These are phyloP conservation scores for Larimichthys polyactis DNA, from an alignment of 2,113 vertebrate genomes.

Conservation along the genomic window DNA sequence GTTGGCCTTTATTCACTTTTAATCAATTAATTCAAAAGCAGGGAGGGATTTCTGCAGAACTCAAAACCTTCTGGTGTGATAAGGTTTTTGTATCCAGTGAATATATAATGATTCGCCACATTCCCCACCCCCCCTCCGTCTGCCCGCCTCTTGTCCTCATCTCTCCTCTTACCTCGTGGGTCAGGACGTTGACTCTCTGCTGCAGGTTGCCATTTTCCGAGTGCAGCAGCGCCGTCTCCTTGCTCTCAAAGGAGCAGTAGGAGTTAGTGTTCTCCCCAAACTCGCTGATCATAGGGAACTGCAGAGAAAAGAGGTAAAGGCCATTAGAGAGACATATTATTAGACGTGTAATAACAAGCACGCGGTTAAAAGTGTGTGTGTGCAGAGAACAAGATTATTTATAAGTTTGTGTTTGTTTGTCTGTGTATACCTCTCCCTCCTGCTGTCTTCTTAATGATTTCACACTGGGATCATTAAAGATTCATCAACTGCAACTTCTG, in stretches of 20 bases:
- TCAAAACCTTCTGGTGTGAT: slow-evolving; percentile 4
- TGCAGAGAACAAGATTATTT: not conserved
- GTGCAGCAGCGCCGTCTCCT: slow-evolving; percentile 93
- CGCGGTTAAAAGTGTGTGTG: not conserved
- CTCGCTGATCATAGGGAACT: slow-evolving; percentile 95
- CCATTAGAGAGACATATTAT: not conserved
- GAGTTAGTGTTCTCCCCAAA: slow-evolving; percentile 92
- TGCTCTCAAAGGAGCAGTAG: slow-evolving; percentile 90
- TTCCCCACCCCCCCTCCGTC: not conserved
- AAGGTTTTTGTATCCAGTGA: slow-evolving; percentile 9
- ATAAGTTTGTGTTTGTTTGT: slow-evolving; percentile 2
- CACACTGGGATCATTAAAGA: slow-evolving; percentile 62
- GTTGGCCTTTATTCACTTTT: slow-evolving; percentile 47
- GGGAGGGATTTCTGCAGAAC: slow-evolving; percentile 33
- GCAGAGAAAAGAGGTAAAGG: slow-evolving; percentile 29
- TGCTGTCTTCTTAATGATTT: slow-evolving; percentile 41
- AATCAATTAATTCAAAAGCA: slow-evolving; percentile 52
- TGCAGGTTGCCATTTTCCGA: slow-evolving; percentile 94
- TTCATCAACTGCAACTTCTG: slow-evolving; percentile 48
- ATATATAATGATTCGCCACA: not conserved
- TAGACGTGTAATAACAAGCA: not conserved
- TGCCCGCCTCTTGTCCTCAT: not conserved
- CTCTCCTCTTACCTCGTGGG: slow-evolving; percentile 89
- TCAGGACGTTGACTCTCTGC: slow-evolving; percentile 93
- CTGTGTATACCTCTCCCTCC: not conserved